A percentile compares a stretch with the other conserved stretches of the same genome.
phyloP scores from a whole-genome alignment of 2,797 vertebrate species.

The Centroberyx gerrardi region DNA sequence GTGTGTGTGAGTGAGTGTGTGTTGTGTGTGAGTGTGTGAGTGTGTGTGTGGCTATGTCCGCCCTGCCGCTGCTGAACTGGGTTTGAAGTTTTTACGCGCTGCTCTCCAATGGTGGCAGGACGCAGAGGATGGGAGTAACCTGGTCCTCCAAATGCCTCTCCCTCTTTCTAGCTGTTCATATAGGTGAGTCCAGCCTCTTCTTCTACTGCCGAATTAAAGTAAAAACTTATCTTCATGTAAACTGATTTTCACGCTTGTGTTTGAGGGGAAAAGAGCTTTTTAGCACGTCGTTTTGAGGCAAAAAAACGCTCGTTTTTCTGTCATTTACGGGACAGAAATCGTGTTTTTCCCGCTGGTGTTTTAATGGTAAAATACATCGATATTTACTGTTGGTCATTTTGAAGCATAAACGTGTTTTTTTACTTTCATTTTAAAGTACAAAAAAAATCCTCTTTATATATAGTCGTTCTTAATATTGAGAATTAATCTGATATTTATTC shows the following conservation, averaged over 20 bases:
- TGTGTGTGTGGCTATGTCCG: constrained; percentile 89
- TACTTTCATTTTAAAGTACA: neutral
- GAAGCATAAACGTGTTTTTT: neutral
- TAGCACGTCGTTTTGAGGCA: too few species aligned
- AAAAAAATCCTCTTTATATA: neutral
- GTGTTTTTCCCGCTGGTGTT: too few species aligned
- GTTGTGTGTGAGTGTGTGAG: constrained; percentile 36
- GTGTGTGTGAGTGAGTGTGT: neutral
- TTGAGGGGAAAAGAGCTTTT: too few species aligned
- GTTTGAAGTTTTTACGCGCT: constrained; percentile 90
- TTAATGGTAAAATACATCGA: too few species aligned
- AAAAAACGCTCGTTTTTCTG: too few species aligned
- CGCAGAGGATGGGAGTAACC: constrained; percentile 96
- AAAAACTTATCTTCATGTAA: too few species aligned
- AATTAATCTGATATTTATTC: too few species aligned
- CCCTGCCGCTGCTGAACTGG: constrained; percentile 85
- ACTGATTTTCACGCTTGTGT: too few species aligned
- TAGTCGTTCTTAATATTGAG: too few species aligned
- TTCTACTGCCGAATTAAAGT: too few species aligned
- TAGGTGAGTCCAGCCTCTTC: constrained; percentile 55
- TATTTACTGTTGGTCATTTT: neutral
- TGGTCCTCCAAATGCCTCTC: constrained; percentile 94
- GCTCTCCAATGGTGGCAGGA: constrained; percentile 93
- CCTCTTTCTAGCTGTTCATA: constrained; percentile 89
- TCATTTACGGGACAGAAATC: too few species aligned